Conservation (phyloP, 2,113 vertebrate species). For the Ascaphus truei region DNA sequence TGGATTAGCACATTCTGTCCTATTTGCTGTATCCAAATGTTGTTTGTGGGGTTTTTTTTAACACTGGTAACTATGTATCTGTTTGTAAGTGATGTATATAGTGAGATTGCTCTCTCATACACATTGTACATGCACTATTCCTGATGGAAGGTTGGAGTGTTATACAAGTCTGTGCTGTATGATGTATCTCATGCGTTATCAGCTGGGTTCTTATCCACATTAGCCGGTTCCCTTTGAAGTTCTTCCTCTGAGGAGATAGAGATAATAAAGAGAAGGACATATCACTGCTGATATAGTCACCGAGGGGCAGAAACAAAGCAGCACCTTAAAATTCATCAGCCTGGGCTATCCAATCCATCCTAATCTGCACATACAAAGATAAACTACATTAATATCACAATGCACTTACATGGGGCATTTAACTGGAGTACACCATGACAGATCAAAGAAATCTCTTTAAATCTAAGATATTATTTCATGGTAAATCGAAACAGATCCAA, state of each 20-base stretch:
- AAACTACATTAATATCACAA: too few relatives aligned
- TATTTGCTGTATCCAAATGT: not conserved
- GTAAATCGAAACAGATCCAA: too few relatives aligned
- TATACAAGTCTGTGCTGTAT: not conserved
- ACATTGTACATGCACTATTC: not conserved
- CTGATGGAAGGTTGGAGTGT: not conserved
- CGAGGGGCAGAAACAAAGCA: constrained; percentile 5
- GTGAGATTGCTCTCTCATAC: not conserved
- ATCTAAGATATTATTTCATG: too few relatives aligned
- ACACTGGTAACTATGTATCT: constrained; percentile 1
- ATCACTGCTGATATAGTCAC: not conserved
- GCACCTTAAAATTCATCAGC: too few relatives aligned
- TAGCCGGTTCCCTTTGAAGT: constrained; percentile 5
- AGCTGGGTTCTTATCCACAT: not conserved
- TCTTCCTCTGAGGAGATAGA: not conserved
- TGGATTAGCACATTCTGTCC: not conserved
- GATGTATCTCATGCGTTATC: constrained; percentile 20
- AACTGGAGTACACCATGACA: too few relatives aligned
- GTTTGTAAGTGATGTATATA: not conserved
- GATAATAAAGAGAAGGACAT: constrained; percentile 1
- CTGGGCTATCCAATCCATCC: too few relatives aligned
- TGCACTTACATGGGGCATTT: too few relatives aligned
- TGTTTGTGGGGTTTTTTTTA: not conserved
- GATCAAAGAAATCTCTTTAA: too few relatives aligned
- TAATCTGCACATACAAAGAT: too few relatives aligned